These are phyloP conservation scores for Lanius ludovicianus DNA, from an alignment of 2,113 vertebrate genomes.

Conservation along the genomic window DNA sequence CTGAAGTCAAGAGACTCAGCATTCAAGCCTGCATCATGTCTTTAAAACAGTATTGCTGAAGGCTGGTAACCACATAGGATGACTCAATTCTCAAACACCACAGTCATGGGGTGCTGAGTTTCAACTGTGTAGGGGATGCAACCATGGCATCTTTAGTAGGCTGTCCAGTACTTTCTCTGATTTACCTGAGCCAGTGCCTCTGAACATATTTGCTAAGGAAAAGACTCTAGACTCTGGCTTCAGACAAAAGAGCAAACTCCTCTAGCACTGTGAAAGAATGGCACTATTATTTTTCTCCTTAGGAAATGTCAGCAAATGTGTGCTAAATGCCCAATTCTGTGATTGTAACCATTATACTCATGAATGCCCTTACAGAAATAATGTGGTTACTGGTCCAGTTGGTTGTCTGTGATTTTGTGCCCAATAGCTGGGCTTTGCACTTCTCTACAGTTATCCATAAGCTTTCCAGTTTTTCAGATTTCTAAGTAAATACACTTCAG, in stretches of 20 bases:
- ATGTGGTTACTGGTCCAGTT: not conserved
- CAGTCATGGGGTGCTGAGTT: accelerated
- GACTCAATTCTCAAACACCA: not conserved
- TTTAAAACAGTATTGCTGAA: not conserved
- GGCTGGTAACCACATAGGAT: not conserved
- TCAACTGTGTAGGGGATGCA: accelerated
- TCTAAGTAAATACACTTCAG: slow-evolving; percentile 29
- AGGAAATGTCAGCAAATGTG: not conserved
- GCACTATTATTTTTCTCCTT: not conserved
- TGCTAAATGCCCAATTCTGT: not conserved
- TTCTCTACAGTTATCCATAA: not conserved
- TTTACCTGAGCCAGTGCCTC: not conserved
- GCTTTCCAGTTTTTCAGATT: not conserved
- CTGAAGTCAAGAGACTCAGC: not conserved
- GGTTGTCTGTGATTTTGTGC: not conserved
- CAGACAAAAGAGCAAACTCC: not conserved
- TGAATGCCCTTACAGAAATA: not conserved
- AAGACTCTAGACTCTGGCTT: not conserved
- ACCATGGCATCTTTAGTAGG: accelerated
- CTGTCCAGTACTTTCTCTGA: not conserved
- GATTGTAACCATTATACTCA: not conserved
- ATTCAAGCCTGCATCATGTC: not conserved
- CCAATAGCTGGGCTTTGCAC: not conserved
- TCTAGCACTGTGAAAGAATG: not conserved
- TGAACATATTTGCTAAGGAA: not conserved